Conservation (phyloP, 1,140 invertebrate species). For the Drosophila truncata region DNA sequence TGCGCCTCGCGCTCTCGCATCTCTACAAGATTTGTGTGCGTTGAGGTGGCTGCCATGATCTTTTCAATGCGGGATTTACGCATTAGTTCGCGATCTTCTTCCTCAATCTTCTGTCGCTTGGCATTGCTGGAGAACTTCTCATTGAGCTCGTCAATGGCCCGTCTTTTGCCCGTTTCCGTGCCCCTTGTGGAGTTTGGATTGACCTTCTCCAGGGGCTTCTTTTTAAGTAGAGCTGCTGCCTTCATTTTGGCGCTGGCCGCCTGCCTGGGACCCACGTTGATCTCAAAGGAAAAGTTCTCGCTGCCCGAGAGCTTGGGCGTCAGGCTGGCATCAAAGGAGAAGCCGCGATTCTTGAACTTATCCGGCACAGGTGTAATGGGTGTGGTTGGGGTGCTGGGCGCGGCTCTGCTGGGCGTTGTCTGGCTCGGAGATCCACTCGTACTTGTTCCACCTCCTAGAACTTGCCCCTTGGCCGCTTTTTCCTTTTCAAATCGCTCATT, state of each 20-base stretch:
- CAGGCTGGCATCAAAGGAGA: constrained; percentile 58
- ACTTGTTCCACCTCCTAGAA: constrained; percentile 7
- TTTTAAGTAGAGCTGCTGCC: constrained; percentile 87
- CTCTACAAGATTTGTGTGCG: constrained; percentile 91
- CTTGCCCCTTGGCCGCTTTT: constrained; percentile 23
- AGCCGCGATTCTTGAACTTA: constrained; percentile 76
- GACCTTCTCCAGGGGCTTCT: constrained; percentile 89
- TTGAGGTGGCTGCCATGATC: constrained; percentile 92
- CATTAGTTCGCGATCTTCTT: constrained; percentile 85
- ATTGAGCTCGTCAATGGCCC: constrained; percentile 86
- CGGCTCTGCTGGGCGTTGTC: neutral
- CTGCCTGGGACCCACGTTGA: constrained; percentile 87
- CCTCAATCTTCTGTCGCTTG: constrained; percentile 86
- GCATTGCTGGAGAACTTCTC: constrained; percentile 83
- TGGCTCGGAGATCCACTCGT: neutral
- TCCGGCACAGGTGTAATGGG: constrained; percentile 64
- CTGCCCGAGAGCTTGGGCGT: constrained; percentile 66
- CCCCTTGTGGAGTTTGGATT: constrained; percentile 89
- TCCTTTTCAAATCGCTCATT: constrained; percentile 51
- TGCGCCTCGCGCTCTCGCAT: constrained; percentile 90
- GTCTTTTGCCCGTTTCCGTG: constrained; percentile 87
- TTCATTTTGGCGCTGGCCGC: constrained; percentile 88
- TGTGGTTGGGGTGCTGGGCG: constrained; percentile 11
- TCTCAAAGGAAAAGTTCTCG: constrained; percentile 87
- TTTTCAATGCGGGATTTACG: constrained; percentile 90